Conservation (phyloP, 2,888 invertebrate genomes). For the Dasypolia templi region DNA sequence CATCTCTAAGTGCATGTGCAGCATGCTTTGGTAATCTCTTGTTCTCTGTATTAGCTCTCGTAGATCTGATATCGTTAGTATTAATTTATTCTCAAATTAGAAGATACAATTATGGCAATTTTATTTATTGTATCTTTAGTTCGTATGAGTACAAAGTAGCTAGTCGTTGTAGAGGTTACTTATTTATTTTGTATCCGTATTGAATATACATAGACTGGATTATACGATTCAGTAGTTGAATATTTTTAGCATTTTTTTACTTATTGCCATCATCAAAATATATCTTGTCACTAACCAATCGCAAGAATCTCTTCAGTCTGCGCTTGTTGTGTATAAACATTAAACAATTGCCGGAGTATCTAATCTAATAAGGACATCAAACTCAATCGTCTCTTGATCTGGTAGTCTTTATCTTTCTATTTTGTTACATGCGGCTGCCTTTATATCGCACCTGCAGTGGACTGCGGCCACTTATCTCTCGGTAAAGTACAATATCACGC, state of each 20-base stretch:
- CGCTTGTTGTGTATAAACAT: conserved; percentile 61
- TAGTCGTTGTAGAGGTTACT: conserved; percentile 80
- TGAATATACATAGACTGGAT: conserved; percentile 36
- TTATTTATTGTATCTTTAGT: conserved; percentile 68
- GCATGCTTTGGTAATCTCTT: conserved; percentile 83
- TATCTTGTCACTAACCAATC: conserved; percentile 72
- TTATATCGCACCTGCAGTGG: conserved; percentile 91
- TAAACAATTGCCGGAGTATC: conserved; percentile 45
- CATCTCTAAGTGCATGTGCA: conserved; percentile 82
- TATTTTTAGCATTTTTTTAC: conserved; percentile 65
- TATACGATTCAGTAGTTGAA: conserved; percentile 51
- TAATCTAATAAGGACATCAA: conserved; percentile 37
- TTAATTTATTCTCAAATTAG: conserved; percentile 57
- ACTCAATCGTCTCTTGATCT: conserved; percentile 53
- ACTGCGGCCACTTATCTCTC: conserved; percentile 91
- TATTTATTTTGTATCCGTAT: conserved; percentile 62
- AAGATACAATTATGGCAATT: conserved; percentile 65
- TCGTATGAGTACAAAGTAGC: conserved; percentile 85
- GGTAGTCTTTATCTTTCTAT: conserved; percentile 87
- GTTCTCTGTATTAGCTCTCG: conserved; percentile 72
- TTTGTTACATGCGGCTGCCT: conserved; percentile 91
- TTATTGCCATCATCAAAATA: conserved; percentile 62
- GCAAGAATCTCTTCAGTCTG: conserved; percentile 62
- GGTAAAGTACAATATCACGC: conserved; percentile 94
- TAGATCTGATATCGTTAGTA: conserved; percentile 75